These are phyloP conservation scores for Megaceryle maxima DNA, from an alignment of 2,113 vertebrate genomes.

Conservation along the genomic window DNA sequence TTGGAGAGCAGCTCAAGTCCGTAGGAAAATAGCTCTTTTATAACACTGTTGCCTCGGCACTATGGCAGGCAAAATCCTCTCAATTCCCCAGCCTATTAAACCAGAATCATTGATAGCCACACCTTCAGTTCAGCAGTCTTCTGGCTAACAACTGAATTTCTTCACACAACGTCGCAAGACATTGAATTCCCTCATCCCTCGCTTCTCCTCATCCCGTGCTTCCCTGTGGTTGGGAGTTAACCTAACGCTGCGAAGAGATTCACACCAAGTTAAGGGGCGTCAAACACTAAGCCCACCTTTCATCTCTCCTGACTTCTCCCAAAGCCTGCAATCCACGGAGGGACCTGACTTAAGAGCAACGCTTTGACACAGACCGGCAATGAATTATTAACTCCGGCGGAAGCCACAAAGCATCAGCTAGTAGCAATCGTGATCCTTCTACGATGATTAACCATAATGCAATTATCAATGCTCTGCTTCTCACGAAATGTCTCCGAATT, in stretches of 20 bases:
- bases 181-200: neutral
- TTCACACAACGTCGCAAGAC: neutral
- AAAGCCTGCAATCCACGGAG: slow-evolving; percentile 42
- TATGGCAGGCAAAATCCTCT: neutral
- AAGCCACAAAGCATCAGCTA: slow-evolving; percentile 40
- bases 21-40: neutral
- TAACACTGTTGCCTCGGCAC: neutral
- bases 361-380: slow-evolving; percentile 52
- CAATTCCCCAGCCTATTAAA: neutral
- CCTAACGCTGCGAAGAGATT: neutral
- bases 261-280: slow-evolving; percentile 10
- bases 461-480: slow-evolving; percentile 54
- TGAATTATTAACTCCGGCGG: slow-evolving; percentile 66
- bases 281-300: slow-evolving; percentile 51
- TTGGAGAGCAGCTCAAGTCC: neutral
- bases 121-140: neutral
- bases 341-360: slow-evolving; percentile 43
- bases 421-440: neutral
- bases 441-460: slow-evolving; percentile 22
- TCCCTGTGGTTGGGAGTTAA: neutral
- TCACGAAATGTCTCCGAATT: neutral
- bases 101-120: neutral
- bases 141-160: neutral
- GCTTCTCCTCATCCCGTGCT: neutral
- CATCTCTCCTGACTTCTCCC: slow-evolving; percentile 21